Conservation (phyloP, 2,797 vertebrate species). For the Micrastur ruficollis region DNA sequence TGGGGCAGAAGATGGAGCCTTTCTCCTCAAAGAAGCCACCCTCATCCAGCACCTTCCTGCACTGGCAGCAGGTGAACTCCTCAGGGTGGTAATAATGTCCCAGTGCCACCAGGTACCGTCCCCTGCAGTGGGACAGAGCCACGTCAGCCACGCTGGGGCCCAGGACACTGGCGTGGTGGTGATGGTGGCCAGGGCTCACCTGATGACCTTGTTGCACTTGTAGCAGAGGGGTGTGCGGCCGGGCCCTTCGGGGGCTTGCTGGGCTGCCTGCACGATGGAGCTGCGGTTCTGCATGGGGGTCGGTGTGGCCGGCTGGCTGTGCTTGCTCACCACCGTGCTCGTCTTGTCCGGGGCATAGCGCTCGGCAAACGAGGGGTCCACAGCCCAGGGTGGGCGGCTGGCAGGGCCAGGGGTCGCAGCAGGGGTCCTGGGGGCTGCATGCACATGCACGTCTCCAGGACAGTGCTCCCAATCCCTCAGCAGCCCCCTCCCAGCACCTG, state of each 20-base stretch:
- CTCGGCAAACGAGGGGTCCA: slow-evolving; percentile 89
- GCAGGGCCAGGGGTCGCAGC: slow-evolving; percentile 66
- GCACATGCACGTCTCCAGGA: not conserved
- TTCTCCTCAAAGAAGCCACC: slow-evolving; percentile 97
- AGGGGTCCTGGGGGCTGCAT: slow-evolving; percentile 52
- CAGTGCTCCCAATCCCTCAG: accelerated
- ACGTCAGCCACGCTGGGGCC: accelerated
- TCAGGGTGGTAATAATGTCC: slow-evolving; percentile 96
- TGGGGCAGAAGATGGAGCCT: slow-evolving; percentile 92
- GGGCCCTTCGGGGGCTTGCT: slow-evolving; percentile 77
- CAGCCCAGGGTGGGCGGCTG: slow-evolving; percentile 92
- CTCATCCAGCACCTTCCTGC: slow-evolving; percentile 90
- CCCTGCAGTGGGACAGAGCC: slow-evolving; percentile 74
- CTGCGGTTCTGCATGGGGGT: slow-evolving; percentile 95
- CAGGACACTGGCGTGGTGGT: accelerated
- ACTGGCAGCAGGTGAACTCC: slow-evolving; percentile 95
- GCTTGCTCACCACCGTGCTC: slow-evolving; percentile 92
- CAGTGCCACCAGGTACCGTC: slow-evolving; percentile 92
- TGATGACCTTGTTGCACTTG: slow-evolving; percentile 96
- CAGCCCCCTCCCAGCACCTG: not conserved
- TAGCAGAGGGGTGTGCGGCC: slow-evolving; percentile 89
- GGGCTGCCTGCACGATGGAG: slow-evolving; percentile 94
- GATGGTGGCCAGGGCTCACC: slow-evolving; percentile 71
- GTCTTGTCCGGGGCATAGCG: slow-evolving; percentile 94
- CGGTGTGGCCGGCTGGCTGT: slow-evolving; percentile 88